These are phyloP conservation scores for Drosophila hydei DNA, from an alignment of 1,140 invertebrate species.

Conservation along the genomic window DNA sequence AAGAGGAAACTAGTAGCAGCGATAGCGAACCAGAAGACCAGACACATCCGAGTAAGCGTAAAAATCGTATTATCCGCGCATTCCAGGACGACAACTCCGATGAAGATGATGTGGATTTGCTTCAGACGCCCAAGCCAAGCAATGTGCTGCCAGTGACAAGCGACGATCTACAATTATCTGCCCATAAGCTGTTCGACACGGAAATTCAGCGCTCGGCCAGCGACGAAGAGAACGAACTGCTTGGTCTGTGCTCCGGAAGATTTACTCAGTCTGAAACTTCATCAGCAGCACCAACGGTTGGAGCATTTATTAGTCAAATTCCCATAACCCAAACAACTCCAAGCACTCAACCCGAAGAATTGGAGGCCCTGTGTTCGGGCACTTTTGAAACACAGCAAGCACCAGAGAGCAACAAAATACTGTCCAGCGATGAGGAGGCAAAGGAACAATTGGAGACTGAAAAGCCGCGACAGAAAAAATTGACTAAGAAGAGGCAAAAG, in stretches of 20 bases:
- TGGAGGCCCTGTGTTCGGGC: conserved; percentile 60
- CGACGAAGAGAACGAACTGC: conserved; percentile 85
- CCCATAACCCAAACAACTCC: conserved; percentile 61
- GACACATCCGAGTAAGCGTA: conserved; percentile 36
- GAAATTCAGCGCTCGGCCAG: conserved; percentile 68
- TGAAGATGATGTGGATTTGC: conserved; percentile 76
- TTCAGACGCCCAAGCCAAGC: conserved; percentile 73
- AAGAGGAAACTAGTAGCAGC: conserved; percentile 45
- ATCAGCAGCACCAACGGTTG: conserved; percentile 27
- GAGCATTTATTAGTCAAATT: conserved; percentile 70
- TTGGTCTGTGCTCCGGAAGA: conserved; percentile 85
- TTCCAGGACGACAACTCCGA: conserved; percentile 78
- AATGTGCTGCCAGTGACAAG: conserved; percentile 64
- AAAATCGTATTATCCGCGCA: conserved; percentile 70
- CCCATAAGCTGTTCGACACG: conserved; percentile 67
- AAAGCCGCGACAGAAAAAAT: conserved; percentile 61
- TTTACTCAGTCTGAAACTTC: conserved; percentile 75
- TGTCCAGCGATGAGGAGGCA: conserved; percentile 85
- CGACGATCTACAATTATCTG: conserved; percentile 51
- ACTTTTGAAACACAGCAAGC: conserved; percentile 61
- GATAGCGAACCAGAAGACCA: conserved; percentile 37
- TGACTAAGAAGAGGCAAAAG: conserved; percentile 68
- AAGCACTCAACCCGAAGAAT: conserved; percentile 51
- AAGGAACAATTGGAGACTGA: conserved; percentile 4
- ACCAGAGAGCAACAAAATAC: conserved; percentile 51